Evolutionary conservation across 2,888 invertebrate genomes (phyloP).

Genomic region (Caradrina clavipalpis): DNA sequence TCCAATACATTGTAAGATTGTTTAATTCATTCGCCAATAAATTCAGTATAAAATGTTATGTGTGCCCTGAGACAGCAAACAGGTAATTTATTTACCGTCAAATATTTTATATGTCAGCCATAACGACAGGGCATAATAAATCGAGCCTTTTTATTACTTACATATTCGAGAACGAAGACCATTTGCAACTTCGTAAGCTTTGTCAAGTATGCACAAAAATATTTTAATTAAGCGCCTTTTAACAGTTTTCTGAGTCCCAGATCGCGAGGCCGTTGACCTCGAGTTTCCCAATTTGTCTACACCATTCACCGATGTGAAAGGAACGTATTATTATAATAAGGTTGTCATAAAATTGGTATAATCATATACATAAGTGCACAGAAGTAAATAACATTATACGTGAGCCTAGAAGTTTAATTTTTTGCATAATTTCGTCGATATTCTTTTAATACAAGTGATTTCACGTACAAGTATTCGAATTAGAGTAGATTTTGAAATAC

Average conservation of each 20-base stretch:
- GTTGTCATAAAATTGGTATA: slow-evolving; percentile 34
- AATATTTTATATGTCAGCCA: slow-evolving; percentile 52
- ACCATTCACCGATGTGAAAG: slow-evolving; percentile 63
- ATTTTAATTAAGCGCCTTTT: slow-evolving; percentile 50
- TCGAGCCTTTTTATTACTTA: slow-evolving; percentile 54
- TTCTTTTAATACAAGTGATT: too few relatives aligned
- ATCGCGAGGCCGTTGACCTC: slow-evolving; percentile 64
- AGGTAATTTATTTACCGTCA: slow-evolving; percentile 57
- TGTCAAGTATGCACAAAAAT: slow-evolving; percentile 67
- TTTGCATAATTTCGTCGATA: too few relatives aligned
- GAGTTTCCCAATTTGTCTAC: slow-evolving; percentile 66
- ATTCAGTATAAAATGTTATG: slow-evolving; percentile 47
- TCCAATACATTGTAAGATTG: slow-evolving; percentile 29
- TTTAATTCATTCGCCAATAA: slow-evolving; percentile 54
- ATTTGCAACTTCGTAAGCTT: slow-evolving; percentile 57
- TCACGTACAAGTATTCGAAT: too few relatives aligned
- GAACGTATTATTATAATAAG: slow-evolving; percentile 56
- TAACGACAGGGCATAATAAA: slow-evolving; percentile 54
- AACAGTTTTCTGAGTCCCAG: slow-evolving; percentile 61
- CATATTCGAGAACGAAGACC: slow-evolving; percentile 60
- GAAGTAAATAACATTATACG: slow-evolving; percentile 17
- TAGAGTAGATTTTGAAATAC: too few relatives aligned
- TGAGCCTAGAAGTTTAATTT: slow-evolving; percentile 1
- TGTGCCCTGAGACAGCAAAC: slow-evolving; percentile 30
- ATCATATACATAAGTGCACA: slow-evolving; percentile 14